Conservation (phyloP, 2,888 invertebrate species). For the Ormyrus rosae region DNA sequence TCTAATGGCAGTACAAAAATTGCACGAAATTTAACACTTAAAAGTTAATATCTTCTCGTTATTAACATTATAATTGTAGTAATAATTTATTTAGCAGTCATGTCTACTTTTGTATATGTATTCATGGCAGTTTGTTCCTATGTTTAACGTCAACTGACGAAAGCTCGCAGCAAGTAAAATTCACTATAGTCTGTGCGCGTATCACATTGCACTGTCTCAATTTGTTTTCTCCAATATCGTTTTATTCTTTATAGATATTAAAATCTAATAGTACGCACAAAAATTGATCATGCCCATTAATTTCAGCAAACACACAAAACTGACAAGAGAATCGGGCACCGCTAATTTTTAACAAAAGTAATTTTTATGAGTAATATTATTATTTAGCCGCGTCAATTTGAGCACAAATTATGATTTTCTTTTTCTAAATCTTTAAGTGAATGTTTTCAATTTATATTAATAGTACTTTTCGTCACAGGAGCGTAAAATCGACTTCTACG, state of each 20-base stretch:
- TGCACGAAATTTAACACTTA: conserved; percentile 60
- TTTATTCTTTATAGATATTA: conserved; percentile 11
- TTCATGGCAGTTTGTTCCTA: conserved; percentile 63
- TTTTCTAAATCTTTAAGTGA: no score
- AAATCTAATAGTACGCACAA: neutral
- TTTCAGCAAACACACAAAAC: neutral
- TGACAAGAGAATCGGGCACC: neutral
- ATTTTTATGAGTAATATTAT: neutral
- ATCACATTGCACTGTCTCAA: conserved; percentile 47
- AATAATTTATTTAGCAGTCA: conserved; percentile 40
- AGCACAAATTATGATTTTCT: neutral
- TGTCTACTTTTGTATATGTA: conserved; percentile 54
- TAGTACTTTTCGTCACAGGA: no score
- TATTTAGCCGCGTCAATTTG: neutral
- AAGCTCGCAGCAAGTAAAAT: conserved; percentile 35
- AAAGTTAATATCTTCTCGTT: conserved; percentile 33
- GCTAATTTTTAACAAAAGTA: neutral
- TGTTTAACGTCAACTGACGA: conserved; percentile 47
- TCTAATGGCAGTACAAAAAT: conserved; percentile 63
- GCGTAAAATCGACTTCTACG: no score
- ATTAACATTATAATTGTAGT: conserved; percentile 25
- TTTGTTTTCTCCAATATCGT: conserved; percentile 4
- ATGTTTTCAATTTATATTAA: no score
- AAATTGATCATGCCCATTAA: conserved; percentile 7
- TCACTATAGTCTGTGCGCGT: conserved; percentile 45